These are phyloP conservation scores for Cavia aperea DNA, from an alignment of 2,113 vertebrate species.

Conservation along the genomic window DNA sequence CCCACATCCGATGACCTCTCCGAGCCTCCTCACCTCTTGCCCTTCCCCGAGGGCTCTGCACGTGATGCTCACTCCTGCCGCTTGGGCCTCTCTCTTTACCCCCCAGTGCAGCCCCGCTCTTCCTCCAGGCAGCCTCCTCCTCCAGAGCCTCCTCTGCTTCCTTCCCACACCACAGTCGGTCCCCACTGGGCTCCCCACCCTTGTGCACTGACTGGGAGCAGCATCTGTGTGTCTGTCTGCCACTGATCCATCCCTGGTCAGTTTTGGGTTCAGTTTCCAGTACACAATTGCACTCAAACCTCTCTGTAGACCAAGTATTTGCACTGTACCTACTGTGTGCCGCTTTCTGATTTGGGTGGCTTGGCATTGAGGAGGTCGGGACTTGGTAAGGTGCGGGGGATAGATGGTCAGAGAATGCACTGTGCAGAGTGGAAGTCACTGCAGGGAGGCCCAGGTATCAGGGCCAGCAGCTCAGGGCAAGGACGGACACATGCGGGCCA, in stretches of 20 bases:
- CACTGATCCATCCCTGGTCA: neutral
- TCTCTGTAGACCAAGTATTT: fast-evolving
- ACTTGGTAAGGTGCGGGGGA: fast-evolving
- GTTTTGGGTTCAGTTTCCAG: neutral
- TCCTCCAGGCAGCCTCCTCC: neutral
- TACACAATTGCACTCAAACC: fast-evolving
- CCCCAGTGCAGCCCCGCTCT: neutral
- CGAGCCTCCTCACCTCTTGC: neutral
- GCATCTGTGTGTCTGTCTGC: neutral
- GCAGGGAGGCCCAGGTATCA: neutral
- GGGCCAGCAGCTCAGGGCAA: neutral
- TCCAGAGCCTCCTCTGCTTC: neutral
- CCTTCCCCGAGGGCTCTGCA: neutral
- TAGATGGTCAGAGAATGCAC: fast-evolving
- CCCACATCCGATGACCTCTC: fast-evolving
- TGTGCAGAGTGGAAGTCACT: fast-evolving
- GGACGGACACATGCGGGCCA: fast-evolving
- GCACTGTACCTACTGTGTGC: fast-evolving
- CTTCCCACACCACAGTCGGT: neutral
- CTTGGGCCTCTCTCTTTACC: neutral
- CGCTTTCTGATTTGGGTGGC: fast-evolving
- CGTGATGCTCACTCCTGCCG: neutral
- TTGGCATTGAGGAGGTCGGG: neutral
- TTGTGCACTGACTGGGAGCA: neutral
- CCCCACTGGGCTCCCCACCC: neutral